Conservation (phyloP, 2,113 vertebrate species). For the Rhinolophus sinicus region DNA sequence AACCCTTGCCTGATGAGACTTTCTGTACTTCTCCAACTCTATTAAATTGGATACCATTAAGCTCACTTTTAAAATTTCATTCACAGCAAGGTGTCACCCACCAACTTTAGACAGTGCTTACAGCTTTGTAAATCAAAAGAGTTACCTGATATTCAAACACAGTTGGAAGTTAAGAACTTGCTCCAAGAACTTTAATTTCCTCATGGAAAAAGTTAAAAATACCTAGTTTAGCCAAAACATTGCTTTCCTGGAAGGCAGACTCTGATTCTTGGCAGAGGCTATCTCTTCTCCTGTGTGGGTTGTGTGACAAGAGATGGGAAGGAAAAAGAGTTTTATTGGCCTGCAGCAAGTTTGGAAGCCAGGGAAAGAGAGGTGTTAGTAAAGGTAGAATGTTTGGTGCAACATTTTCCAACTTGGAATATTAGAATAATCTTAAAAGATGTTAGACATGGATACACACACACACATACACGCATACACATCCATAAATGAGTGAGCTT, state of each 20-base stretch:
- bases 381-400: background rate
- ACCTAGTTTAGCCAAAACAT: background rate
- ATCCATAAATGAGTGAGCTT: background rate
- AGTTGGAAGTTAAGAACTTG: slow-evolving; percentile 1
- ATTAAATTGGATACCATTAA: background rate
- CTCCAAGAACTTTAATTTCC: slow-evolving; percentile 6
- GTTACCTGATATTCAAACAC: slow-evolving; percentile 15
- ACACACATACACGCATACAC: background rate
- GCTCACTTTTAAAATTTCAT: slow-evolving; percentile 21
- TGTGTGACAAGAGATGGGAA: background rate
- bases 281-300: background rate
- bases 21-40: background rate
- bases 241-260: background rate
- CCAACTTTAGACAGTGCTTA: background rate
- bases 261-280: background rate
- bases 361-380: background rate
- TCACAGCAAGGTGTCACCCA: background rate
- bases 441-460: background rate
- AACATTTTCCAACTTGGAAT: background rate
- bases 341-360: background rate
- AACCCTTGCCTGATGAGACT: background rate
- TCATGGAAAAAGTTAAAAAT: slow-evolving; percentile 48
- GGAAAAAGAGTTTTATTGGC: background rate
- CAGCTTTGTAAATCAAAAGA: background rate
- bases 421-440: background rate